Percentiles rank a stretch among this genome's conserved stretches.
phyloP scores from a whole-genome alignment of 2,888 invertebrate genomes.

The Glaucopsyche alexis region DNA sequence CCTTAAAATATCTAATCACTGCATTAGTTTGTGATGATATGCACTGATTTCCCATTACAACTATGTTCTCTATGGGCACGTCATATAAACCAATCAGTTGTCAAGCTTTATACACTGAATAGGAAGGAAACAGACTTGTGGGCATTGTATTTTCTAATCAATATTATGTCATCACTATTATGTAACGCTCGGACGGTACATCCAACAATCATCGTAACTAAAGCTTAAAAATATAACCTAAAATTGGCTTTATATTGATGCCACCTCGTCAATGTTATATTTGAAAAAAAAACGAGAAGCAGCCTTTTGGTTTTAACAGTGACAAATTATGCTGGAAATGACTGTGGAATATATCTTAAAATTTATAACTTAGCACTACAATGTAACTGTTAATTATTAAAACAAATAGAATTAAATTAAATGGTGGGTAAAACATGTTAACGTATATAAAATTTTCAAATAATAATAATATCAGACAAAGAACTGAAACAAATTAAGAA shows the following conservation, averaged over 20 bases:
- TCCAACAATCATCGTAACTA: slow-evolving; percentile 74
- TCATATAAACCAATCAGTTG: slow-evolving; percentile 61
- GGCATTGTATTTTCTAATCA: slow-evolving; percentile 55
- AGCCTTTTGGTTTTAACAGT: slow-evolving; percentile 75
- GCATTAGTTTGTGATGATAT: slow-evolving; percentile 79
- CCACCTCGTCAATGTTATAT: slow-evolving; percentile 71
- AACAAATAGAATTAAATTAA: slow-evolving; percentile 67
- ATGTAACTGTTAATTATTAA: slow-evolving; percentile 69
- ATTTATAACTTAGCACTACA: slow-evolving; percentile 65
- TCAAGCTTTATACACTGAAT: slow-evolving; percentile 61
- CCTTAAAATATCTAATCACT: slow-evolving; percentile 79
- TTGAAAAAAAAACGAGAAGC: slow-evolving; percentile 74
- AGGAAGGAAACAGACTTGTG: slow-evolving; percentile 60
- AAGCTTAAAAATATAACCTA: slow-evolving; percentile 71
- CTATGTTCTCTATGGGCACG: slow-evolving; percentile 62
- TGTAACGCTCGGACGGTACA: slow-evolving; percentile 77
- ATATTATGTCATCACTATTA: slow-evolving; percentile 68
- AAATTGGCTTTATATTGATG: slow-evolving; percentile 79
- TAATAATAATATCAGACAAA: slow-evolving; percentile 50
- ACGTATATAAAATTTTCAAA: slow-evolving; percentile 41
- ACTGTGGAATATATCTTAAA: slow-evolving; percentile 77
- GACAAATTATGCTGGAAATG: slow-evolving; percentile 67
- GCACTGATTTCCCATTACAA: slow-evolving; percentile 75
- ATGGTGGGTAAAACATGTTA: slow-evolving; percentile 73
- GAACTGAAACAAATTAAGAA: slow-evolving; percentile 15